Base-by-base conservation (phyloP, 1,140 invertebrate genomes). In the Rhyzopertha dominica region DNA sequence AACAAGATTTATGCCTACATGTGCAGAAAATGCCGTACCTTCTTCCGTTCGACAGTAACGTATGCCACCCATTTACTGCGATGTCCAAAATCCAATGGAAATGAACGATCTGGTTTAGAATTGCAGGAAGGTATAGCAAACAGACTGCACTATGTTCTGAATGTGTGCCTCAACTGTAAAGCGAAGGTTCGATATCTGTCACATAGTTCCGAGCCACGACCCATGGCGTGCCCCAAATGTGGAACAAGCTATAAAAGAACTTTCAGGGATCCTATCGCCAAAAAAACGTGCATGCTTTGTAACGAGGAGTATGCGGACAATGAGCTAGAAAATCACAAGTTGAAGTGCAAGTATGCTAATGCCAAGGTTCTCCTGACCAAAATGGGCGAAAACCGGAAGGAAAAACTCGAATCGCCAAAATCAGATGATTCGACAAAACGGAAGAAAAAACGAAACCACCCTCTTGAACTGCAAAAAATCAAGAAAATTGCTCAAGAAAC, bases 21-120 rank as follows among this genome's bases (percentile, higher is more conserved):
- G 22, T 64, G 62, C 45, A 61, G 55, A 39, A 51, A 35, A 23
- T 64, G 62, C 41, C 50, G 53, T 5, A 59, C 50, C 37, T 59
- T 56, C 37, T 64, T 62, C 43, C 43, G 58, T 28, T 64, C 62
- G 2, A 51, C 49, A 4, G 14, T 34, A 24, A 64, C 59, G 1
- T 61, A 59, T 43, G 43, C 49, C 2, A 49, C 53, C 8, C 62
- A 64, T 36, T 23, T 30, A 13, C 36, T 39, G 17, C 13, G 36
- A 7, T 38, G 36, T 22, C 8, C 10, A 19, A 52, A 48, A 28
- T 16, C 10, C 28, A 41, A 42, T 22, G 30, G 18, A 54, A 44
- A 26, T 45, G 53, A 41, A 24, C 40, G 10, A 31, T 16, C 28
- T 48, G 1, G 32, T 45, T 5, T 30, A 29, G 3, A 29, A 45